Base-by-base conservation (phyloP, 2,888 invertebrate species). In the Nesidiocoris tenuis region DNA sequence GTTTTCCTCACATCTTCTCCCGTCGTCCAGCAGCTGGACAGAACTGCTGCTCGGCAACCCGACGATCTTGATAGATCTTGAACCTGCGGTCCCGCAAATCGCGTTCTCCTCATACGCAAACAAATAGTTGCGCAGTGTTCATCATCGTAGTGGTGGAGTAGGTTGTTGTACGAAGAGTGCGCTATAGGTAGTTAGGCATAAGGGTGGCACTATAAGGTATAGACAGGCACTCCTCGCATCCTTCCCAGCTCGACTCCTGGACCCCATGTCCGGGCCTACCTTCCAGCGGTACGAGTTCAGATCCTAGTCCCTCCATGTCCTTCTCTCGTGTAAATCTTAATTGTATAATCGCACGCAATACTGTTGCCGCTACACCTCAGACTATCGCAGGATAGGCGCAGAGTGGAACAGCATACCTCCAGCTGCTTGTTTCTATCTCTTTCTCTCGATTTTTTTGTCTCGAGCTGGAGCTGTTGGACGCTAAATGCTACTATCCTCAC, bases 271-370 rank as follows among this genome's bases (percentile, higher is more conserved):
- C n/a, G n/a, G n/a, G n/a, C n/a, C n/a, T n/a, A n/a, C n/a, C n/a
- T n/a, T n/a, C n/a, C n/a, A n/a, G n/a, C n/a, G n/a, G n/a, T n/a
- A n/a, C n/a, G n/a, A n/a, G n/a, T n/a, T n/a, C n/a, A n/a, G n/a
- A n/a, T n/a, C 67, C 57, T 70, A 57, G n/a, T 16, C 25, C 39
- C 39, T 18, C 65, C 57, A 24, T 25, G 70, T 19, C 70, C 24
- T 25, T 55, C 57, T 56, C 63, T 55, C 64, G 63, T 64, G 64
- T 63, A n/a, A n/a, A 74, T 74, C 74, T 74, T 74, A 74, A 74
- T 74, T 74, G 74, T 64, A 63, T 74, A 74, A 74, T 74, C 74
- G 74, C 74, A 74, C 74, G 74, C 74, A 74, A 74, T 74, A 74
- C 63, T 64, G 74, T 74, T 63, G 55, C 74, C 22, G 64, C 74